Evolutionary conservation across 2,888 invertebrate genomes (phyloP), one percentile per base, ranked within the genome.

Genomic region (Cistogaster globosa): DNA sequence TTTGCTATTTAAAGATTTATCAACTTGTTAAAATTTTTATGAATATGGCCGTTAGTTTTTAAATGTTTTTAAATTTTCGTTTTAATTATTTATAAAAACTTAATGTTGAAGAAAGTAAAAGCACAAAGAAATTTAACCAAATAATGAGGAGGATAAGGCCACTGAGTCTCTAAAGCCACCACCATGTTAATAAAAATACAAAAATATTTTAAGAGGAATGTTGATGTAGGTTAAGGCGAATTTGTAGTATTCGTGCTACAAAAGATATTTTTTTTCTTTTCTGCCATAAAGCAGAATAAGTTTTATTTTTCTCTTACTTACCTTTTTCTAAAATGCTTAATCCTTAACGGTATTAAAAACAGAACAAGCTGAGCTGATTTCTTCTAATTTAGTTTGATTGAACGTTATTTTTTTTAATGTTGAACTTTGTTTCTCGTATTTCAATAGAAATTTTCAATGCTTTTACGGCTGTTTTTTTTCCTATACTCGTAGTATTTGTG

Each of bases 201-300:
- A 57, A 76, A 67, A 38, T 1, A 42, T 16, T 4, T 51, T 51
- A 65, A 55, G 62, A 7, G 74, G 51, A 42, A 74, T 67, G 67
- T 74, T 74, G 74, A 53, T 74, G 60, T 74, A 81, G 80, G 80
- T 81, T 81, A 62, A 81, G 68, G 67, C 36, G 48, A 74, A 72
- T 57, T 38, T 51, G 12, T 48, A 48, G 12, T 58, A 36, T 20
- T 51, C 11, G 48, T 68, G 14, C 18, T 0, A 51, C 16, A 58
- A 32, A 48, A 55, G 3, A 2, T 3, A 14, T 55, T 26, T 26
- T 26, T 26, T 26, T 4, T 26, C 4, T 26, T 26, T 4, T 26
- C 4, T 26, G 4, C 26, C 26, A 26, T 26, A 26, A 26, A 55
- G 16, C 14, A 57, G 26, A 20, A 8, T 18, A 53, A 53, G 18